Evolutionary conservation across 2,113 vertebrate genomes (phyloP).

Genomic region (Helogale parvula): DNA sequence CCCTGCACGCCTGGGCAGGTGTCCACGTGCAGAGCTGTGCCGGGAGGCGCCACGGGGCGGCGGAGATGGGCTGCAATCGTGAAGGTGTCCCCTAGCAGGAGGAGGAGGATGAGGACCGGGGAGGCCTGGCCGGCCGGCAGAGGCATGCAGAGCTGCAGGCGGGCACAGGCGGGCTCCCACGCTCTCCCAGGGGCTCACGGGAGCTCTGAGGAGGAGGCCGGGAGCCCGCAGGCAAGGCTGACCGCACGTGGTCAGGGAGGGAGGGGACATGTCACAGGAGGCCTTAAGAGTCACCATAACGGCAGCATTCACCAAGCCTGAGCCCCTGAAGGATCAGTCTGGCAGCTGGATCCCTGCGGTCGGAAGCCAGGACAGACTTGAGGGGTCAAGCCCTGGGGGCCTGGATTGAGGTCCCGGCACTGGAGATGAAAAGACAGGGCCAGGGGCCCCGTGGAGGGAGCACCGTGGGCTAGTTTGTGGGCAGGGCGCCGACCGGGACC

Average conservation of each 20-base stretch:
- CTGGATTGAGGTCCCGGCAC: too few species aligned
- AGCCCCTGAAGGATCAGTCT: background rate
- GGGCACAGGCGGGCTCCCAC: too few species aligned
- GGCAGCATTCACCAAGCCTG: background rate
- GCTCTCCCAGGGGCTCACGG: background rate
- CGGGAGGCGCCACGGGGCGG: rapidly evolving
- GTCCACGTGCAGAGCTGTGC: background rate
- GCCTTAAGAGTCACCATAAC: background rate
- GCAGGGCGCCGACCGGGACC: background rate
- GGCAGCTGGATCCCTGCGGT: too few species aligned
- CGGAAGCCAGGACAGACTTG: background rate
- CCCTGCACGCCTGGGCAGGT: background rate
- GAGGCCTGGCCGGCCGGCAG: background rate
- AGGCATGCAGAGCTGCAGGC: rapidly evolving
- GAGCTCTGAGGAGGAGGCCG: background rate
- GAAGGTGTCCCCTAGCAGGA: background rate
- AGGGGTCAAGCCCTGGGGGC: background rate
- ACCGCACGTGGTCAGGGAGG: rapidly evolving
- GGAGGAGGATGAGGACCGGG: rapidly evolving
- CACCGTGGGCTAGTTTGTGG: background rate
- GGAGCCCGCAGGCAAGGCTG: background rate
- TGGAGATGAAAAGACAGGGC: rapidly evolving
- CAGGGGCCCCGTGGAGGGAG: rapidly evolving
- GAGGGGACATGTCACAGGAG: background rate
- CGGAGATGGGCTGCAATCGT: background rate